These are phyloP conservation scores for Tokudaia muenninki DNA, from an alignment of 2,797 vertebrate genomes.

Conservation along the genomic window DNA sequence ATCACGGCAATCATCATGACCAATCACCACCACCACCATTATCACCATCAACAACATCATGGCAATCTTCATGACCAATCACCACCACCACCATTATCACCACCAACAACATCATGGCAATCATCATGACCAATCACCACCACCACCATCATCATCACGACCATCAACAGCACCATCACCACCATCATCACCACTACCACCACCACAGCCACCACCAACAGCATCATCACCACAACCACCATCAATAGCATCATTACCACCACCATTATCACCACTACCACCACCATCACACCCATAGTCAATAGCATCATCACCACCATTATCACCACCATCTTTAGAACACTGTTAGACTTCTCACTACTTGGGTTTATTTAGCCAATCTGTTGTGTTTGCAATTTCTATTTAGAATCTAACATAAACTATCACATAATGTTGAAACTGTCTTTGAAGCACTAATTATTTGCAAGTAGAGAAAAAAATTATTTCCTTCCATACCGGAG, in stretches of 20 bases:
- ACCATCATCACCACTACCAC: neutral
- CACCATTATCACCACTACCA: neutral
- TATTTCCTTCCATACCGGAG: neutral
- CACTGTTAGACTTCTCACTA: neutral
- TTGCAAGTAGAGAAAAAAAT: neutral
- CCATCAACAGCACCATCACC: neutral
- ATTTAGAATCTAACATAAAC: conserved; percentile 28
- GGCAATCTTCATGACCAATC: too few species aligned
- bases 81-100: neutral
- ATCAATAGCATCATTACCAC: neutral
- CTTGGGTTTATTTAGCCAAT: conserved; percentile 86
- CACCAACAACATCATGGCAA: neutral
- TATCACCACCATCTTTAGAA: conserved; percentile 6
- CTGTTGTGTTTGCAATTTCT: conserved; percentile 80
- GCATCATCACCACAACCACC: neutral
- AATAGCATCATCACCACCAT: neutral
- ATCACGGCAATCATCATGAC: neutral
- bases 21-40: neutral
- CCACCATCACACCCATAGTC: neutral
- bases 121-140: neutral
- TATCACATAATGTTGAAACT: conserved; percentile 44
- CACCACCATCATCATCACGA: neutral
- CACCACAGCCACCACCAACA: neutral
- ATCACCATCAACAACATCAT: neutral
- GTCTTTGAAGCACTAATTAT: conserved; percentile 65